These are phyloP conservation scores for Pachypeltis micranthus DNA, from an alignment of 1,140 invertebrate species.

Conservation along the genomic window DNA sequence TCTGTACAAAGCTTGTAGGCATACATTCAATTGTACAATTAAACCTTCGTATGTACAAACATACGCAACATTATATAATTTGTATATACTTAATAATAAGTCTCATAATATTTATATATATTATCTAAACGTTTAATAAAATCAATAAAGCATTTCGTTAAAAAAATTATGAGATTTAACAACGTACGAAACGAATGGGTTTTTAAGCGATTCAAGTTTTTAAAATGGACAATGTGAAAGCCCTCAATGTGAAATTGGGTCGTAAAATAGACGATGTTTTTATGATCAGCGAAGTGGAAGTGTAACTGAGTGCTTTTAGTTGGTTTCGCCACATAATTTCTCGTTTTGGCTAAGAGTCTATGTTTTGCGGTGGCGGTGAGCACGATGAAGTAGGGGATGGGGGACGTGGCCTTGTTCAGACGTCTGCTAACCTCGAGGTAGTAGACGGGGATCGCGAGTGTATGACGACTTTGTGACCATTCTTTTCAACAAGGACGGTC, in stretches of 20 bases:
- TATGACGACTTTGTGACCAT: conserved; percentile 78
- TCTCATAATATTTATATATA: conserved; percentile 7
- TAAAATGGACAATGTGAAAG: conserved; percentile 14
- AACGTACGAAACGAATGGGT: conserved; percentile 4
- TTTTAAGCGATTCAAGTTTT: conserved; percentile 2
- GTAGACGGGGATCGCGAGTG: conserved; percentile 71
- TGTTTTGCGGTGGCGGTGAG: background rate
- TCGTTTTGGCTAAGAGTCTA: background rate
- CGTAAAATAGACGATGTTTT: background rate
- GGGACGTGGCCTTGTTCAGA: conserved; percentile 55
- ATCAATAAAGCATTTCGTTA: background rate
- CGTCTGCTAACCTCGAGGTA: conserved; percentile 64
- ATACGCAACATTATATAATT: background rate
- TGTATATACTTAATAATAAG: background rate
- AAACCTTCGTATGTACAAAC: conserved; percentile 6
- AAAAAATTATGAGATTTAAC: background rate
- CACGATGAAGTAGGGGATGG: conserved; percentile 27
- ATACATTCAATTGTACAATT: conserved; percentile 10
- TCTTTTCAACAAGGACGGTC: conserved; percentile 69
- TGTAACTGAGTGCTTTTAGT: background rate
- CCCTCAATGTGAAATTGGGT: conserved; percentile 5
- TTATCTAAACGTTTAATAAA: conserved; percentile 3
- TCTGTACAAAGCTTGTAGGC: conserved; percentile 8
- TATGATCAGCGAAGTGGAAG: background rate
- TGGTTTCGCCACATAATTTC: background rate